A percentile compares a stretch with the other conserved stretches of the same genome.
These are phyloP conservation scores for Rhynchophorus ferrugineus DNA, from an alignment of 1,140 invertebrate species.

Conservation along the genomic window DNA sequence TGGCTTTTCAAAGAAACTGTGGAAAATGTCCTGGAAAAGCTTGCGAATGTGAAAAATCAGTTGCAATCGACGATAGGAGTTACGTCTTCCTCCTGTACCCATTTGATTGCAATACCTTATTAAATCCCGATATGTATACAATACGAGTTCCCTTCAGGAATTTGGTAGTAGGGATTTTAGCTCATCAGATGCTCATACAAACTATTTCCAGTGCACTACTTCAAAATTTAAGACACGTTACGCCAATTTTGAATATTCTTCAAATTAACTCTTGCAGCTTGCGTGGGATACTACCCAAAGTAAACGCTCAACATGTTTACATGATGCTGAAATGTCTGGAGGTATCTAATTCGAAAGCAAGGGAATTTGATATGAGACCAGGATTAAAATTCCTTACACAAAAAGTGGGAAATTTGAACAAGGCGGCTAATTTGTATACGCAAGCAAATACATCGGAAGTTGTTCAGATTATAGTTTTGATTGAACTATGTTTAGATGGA, in stretches of 20 bases:
- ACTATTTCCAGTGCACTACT: slow-evolving; percentile 80
- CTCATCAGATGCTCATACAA: slow-evolving; percentile 86
- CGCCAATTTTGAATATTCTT: slow-evolving; percentile 50
- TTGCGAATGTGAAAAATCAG: slow-evolving; percentile 36
- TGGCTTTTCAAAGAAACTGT: slow-evolving; percentile 47
- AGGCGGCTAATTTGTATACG: slow-evolving; percentile 85
- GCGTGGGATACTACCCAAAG: slow-evolving; percentile 46
- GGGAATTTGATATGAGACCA: slow-evolving; percentile 80
- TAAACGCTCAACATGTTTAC: slow-evolving; percentile 52
- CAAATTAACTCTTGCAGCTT: slow-evolving; percentile 48
- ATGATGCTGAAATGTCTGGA: slow-evolving; percentile 71
- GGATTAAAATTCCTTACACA: slow-evolving; percentile 89
- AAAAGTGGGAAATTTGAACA: slow-evolving; percentile 80
- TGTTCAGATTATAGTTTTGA: slow-evolving; percentile 77
- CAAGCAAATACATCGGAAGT: slow-evolving; percentile 88
- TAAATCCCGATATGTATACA: slow-evolving; percentile 70
- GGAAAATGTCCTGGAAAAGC: slow-evolving; percentile 32
- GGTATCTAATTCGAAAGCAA: slow-evolving; percentile 68
- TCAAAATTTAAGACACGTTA: slow-evolving; percentile 55
- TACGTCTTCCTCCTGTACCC: slow-evolving; percentile 87
- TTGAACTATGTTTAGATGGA: slow-evolving; percentile 68
- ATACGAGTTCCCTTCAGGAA: slow-evolving; percentile 78
- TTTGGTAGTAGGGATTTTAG: slow-evolving; percentile 77
- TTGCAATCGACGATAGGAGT: slow-evolving; percentile 65
- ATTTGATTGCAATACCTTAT: slow-evolving; percentile 59